Evolutionary conservation across 1,140 invertebrate species (phyloP), one percentile per base, ranked within the genome.

Genomic region (Microplitis mediator): DNA sequence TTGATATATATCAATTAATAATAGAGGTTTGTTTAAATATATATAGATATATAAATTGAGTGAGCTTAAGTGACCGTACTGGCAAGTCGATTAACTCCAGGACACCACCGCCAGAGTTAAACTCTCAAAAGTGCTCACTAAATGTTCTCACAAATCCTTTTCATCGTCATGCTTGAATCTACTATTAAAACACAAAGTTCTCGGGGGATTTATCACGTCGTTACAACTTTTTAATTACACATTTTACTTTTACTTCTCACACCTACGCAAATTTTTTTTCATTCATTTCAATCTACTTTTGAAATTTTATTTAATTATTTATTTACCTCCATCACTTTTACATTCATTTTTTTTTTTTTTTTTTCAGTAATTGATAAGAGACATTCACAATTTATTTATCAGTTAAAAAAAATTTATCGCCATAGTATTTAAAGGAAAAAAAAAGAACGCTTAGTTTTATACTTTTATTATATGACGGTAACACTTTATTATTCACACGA

Each of bases 141-240:
- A 64, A 64, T 64, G 62, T 64, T 64, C 62, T 64, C 62, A 16
- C 62, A 64, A 64, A 68, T 68, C 32, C 66, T 32, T 58, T 64
- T 64, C 35, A 50, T 50, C 16, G 8, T 64, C 62, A 64, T 64
- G 62, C 35, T 35, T 64, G 39, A 31, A 64, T 31, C 6, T 64
- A 35, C 16, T 56, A 60, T 52, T 62, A 36, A 70, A 62, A 63
- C 45, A 36, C 14, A 63, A 70, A 70, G 45, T 60, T 69, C 39
- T n/a, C 23, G 3, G 39, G 54, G 61, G 68, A 69, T 69, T 69
- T 69, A 69, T 69, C 58, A 56, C 51, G 68, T 51, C 56, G 68
- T 69, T 69, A 69, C 68, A 69, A 69, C 68, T 69, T 69, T 69
- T 69, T 69, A 69, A 69, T 69, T 69, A 58, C 58, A 69, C 39